Conservation (phyloP, 2,113 vertebrate genomes). For the Halichoeres trimaculatus region DNA sequence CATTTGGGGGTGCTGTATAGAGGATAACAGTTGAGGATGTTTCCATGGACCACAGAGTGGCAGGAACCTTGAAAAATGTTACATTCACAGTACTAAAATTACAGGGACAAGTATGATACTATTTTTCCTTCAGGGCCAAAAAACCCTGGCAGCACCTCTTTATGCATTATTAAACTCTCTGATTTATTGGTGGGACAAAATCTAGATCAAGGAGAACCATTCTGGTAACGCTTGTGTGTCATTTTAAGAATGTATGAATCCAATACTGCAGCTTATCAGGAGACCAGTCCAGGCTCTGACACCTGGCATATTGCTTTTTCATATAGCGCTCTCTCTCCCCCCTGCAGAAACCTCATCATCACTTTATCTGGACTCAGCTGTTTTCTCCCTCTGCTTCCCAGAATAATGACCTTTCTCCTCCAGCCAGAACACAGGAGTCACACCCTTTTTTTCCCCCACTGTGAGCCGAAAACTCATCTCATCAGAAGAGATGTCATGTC, state of each 20-base stretch:
- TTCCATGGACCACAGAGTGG: too few relatives aligned
- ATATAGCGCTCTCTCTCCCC: slow-evolving; percentile 21
- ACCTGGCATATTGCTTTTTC: slow-evolving; percentile 1
- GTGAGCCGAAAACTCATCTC: slow-evolving; percentile 52
- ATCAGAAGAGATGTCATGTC: slow-evolving; percentile 48
- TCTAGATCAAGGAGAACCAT: not conserved
- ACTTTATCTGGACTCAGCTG: slow-evolving; percentile 55
- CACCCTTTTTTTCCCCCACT: slow-evolving; percentile 37
- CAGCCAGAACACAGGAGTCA: slow-evolving; percentile 54
- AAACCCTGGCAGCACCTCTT: too few relatives aligned
- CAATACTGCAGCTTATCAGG: not conserved
- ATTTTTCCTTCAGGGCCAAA: too few relatives aligned
- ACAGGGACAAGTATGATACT: too few relatives aligned
- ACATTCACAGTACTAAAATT: too few relatives aligned
- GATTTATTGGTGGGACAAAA: not conserved
- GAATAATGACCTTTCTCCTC: slow-evolving; percentile 61
- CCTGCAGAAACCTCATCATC: slow-evolving; percentile 52
- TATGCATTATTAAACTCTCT: not conserved
- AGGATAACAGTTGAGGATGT: too few relatives aligned
- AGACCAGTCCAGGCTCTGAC: not conserved
- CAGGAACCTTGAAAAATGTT: too few relatives aligned
- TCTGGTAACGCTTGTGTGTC: not conserved
- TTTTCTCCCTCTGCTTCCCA: slow-evolving; percentile 46
- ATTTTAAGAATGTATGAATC: slow-evolving; percentile 5
- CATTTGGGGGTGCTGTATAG: too few relatives aligned